These are phyloP conservation scores for Chelonoidis abingdonii DNA, from an alignment of 2,113 vertebrate species.

Conservation along the genomic window DNA sequence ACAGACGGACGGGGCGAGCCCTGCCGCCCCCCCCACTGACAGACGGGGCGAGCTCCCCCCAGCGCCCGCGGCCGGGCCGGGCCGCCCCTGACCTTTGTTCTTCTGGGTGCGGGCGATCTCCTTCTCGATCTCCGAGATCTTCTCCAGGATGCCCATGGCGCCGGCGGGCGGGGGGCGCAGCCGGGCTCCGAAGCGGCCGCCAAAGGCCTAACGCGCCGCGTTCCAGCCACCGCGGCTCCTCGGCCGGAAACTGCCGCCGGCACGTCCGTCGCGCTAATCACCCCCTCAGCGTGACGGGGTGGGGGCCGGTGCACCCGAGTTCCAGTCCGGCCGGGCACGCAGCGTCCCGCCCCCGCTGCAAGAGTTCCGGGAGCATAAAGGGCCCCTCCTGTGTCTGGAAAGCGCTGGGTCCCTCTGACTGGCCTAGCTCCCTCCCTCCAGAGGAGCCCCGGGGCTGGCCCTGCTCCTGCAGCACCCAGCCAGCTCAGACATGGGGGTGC, in stretches of 20 bases:
- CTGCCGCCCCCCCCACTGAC: no score
- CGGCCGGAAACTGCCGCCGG: conserved; percentile 37
- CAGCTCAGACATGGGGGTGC: fast-evolving
- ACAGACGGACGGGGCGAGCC: no score
- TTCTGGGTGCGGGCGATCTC: conserved; percentile 97
- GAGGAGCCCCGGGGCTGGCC: not conserved
- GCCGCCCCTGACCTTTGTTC: conserved; percentile 89
- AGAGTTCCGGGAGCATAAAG: conserved; percentile 54
- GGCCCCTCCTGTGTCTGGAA: no score
- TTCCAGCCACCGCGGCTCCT: not conserved
- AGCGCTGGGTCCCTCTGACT: no score
- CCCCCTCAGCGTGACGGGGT: not conserved
- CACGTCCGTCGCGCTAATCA: not conserved
- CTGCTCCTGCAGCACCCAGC: conserved; percentile 25
- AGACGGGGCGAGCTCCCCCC: no score
- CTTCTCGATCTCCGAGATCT: conserved; percentile 96
- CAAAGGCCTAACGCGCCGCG: not conserved
- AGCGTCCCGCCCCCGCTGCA: not conserved
- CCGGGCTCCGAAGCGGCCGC: not conserved
- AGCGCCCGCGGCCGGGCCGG: not conserved
- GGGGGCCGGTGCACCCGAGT: not conserved
- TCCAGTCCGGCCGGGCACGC: not conserved
- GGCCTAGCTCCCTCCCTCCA: no score
- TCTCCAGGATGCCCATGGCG: conserved; percentile 94
- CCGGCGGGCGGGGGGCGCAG: not conserved